These are phyloP conservation scores for Psilopogon haemacephalus DNA, from an alignment of 2,113 vertebrate species.

Conservation along the genomic window DNA sequence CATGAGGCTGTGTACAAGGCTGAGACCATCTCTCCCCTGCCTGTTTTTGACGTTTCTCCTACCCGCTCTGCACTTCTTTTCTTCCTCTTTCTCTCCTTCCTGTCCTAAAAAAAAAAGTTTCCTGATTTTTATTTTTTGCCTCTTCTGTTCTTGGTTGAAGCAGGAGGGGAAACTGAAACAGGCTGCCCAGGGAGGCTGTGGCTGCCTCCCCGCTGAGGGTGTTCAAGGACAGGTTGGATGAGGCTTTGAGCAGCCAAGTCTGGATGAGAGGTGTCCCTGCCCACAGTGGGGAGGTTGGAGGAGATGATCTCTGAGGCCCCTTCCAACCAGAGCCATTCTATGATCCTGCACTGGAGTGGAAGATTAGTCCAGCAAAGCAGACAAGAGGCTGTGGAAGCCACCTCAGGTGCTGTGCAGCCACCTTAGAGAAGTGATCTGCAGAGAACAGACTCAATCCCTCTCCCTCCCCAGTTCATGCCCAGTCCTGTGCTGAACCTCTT, in stretches of 20 bases:
- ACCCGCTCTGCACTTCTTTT: fast-evolving
- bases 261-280: no score
- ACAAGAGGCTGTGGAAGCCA: not conserved
- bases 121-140: not conserved
- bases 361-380: not conserved
- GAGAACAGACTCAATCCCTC: not conserved
- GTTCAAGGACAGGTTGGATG: no score
- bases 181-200: no score
- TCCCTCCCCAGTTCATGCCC: not conserved
- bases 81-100: not conserved
- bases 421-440: not conserved
- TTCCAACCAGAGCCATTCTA: no score
- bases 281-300: no score
- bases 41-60: not conserved
- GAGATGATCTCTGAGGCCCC: no score
- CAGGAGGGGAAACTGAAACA: not conserved
- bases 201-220: no score
- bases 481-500: not conserved
- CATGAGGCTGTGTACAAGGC: not conserved
- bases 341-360: not conserved
- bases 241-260: no score
- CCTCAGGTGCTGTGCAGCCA: fast-evolving
- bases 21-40: not conserved
- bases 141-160: not conserved
- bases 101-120: not conserved